phyloP scores from a whole-genome alignment of 2,797 vertebrate genomes.

The Sorex maritimensis region DNA sequence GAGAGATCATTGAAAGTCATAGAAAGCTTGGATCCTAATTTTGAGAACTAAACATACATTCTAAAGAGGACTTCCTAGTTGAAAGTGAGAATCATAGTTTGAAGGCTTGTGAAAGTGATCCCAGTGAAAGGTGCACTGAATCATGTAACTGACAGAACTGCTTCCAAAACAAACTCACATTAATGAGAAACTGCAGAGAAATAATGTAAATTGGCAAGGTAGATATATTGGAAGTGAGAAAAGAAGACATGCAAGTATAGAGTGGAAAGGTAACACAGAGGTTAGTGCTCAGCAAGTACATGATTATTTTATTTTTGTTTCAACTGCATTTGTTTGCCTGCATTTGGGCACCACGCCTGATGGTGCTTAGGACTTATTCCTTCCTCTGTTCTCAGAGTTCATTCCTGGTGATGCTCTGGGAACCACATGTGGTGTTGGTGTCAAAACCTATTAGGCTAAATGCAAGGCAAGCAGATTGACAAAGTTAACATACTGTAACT shows the following conservation, averaged over 20 bases:
- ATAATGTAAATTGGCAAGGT: neutral
- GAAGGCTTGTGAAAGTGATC: neutral
- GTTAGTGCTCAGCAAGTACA: neutral
- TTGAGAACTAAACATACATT: neutral
- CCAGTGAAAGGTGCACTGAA: neutral
- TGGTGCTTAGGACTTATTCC: too few species aligned
- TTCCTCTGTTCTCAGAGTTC: too few species aligned
- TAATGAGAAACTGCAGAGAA: neutral
- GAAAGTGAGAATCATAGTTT: neutral
- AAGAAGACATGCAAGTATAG: neutral
- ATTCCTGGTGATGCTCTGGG: too few species aligned
- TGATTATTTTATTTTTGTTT: too few species aligned
- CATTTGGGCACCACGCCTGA: too few species aligned
- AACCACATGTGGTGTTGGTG: too few species aligned
- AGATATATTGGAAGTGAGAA: neutral
- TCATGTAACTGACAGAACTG: neutral
- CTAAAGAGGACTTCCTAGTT: fast-evolving
- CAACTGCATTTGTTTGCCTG: too few species aligned
- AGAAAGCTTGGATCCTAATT: neutral
- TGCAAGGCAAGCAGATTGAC: too few species aligned
- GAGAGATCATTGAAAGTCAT: neutral
- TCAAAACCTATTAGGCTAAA: too few species aligned
- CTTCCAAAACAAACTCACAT: neutral
- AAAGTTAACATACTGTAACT: too few species aligned
- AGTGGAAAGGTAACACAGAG: neutral